phyloP scores from a whole-genome alignment of 2,113 vertebrate species.

The Cyanoliseus patagonus region DNA sequence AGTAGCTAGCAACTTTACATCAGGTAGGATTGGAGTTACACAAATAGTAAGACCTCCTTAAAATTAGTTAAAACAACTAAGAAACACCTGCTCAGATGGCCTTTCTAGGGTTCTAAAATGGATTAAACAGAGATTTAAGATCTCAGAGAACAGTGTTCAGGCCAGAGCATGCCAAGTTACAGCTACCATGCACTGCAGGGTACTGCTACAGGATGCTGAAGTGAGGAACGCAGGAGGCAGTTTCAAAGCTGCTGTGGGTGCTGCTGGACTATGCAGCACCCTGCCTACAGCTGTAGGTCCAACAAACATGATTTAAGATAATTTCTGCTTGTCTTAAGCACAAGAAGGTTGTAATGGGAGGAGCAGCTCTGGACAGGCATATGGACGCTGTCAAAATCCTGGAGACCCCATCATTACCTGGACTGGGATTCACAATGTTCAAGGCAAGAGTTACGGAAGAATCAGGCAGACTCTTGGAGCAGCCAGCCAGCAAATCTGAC shows the following conservation, averaged over 20 bases:
- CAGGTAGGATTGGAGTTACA: not conserved
- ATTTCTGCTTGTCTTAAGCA: not conserved
- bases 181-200: not conserved
- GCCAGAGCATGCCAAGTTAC: fast-evolving
- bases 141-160: not conserved
- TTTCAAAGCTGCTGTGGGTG: not conserved
- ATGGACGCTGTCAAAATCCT: not conserved
- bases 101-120: not conserved
- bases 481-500: not conserved
- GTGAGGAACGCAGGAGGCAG: not conserved
- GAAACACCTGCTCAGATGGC: not conserved
- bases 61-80: not conserved
- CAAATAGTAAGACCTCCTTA: not conserved
- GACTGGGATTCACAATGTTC: not conserved
- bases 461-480: not conserved
- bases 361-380: not conserved
- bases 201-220: not conserved
- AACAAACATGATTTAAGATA: not conserved
- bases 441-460: not conserved
- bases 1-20: not conserved
- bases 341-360: not conserved
- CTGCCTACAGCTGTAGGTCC: not conserved
- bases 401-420: not conserved
- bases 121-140: not conserved
- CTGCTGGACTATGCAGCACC: not conserved